A percentile compares a stretch with the other conserved stretches of the same genome.
phyloP scores from a whole-genome alignment of 2,113 vertebrate species.

The Sylvia atricapilla region DNA sequence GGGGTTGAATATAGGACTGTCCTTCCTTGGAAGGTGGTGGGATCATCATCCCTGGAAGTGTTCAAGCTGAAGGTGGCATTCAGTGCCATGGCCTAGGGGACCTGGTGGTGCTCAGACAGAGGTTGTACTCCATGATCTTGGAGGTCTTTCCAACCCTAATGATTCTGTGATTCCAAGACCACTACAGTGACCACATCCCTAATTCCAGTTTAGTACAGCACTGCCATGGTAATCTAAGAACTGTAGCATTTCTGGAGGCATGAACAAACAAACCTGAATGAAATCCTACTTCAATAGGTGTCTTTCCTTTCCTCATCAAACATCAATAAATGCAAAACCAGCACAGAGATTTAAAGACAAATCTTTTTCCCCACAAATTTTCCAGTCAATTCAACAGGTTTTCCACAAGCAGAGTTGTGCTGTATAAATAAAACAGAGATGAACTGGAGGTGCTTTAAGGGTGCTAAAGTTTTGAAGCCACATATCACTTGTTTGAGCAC shows the following conservation, averaged over 20 bases:
- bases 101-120: background rate
- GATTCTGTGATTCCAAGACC: background rate
- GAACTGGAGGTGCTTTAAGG: background rate
- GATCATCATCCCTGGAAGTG: background rate
- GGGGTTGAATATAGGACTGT: background rate
- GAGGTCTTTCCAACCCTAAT: background rate
- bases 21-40: background rate
- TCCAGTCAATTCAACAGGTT: background rate
- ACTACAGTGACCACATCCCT: background rate
- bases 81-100: background rate
- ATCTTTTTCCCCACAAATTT: background rate
- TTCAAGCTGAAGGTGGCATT: background rate
- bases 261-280: background rate
- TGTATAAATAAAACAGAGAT: background rate
- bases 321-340: too few relatives aligned
- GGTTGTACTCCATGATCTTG: background rate
- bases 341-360: background rate
- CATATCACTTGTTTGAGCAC: background rate
- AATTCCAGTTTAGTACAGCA: background rate
- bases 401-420: background rate
- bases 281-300: background rate
- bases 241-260: background rate
- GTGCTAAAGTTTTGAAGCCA: background rate
- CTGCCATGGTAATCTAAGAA: background rate
- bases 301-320: too few relatives aligned